A percentile compares a stretch with the other conserved stretches of the same genome.
Evolutionary conservation across 2,888 invertebrate species (phyloP).

Genomic region (Aelia acuminata): DNA sequence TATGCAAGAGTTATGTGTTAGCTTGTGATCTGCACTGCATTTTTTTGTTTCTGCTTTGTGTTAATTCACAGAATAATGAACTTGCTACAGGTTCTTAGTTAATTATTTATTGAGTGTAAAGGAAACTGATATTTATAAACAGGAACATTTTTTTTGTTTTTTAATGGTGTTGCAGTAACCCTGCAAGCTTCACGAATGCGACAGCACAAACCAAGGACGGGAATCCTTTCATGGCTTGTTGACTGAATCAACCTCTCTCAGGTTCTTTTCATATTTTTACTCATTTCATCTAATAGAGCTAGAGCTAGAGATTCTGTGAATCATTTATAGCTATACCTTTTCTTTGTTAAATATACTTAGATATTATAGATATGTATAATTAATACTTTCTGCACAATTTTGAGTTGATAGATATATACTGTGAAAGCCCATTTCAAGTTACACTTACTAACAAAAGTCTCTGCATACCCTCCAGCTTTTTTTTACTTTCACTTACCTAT

Average conservation of each 20-base stretch:
- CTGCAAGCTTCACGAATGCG: slow-evolving; percentile 63
- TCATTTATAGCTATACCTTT: background rate
- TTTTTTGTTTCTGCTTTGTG: slow-evolving; percentile 47
- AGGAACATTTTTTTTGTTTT: slow-evolving; percentile 49
- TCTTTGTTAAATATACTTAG: background rate
- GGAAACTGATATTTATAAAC: slow-evolving; percentile 26
- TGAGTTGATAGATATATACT: background rate
- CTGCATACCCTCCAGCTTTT: no score
- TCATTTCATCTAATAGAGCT: slow-evolving; percentile 15
- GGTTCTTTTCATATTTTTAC: slow-evolving; percentile 49
- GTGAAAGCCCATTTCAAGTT: background rate
- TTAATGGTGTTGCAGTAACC: slow-evolving; percentile 62
- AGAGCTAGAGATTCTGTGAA: background rate
- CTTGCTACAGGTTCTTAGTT: slow-evolving; percentile 8
- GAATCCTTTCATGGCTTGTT: slow-evolving; percentile 64
- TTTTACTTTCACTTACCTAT: no score
- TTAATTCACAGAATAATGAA: slow-evolving; percentile 35
- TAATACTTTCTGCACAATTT: background rate
- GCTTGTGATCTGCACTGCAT: slow-evolving; percentile 47
- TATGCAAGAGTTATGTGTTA: slow-evolving; percentile 35
- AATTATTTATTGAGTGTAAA: slow-evolving; percentile 15
- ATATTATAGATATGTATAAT: background rate
- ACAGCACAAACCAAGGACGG: slow-evolving; percentile 64
- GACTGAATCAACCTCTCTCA: slow-evolving; percentile 60
- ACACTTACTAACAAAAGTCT: no score